Base-by-base conservation (phyloP, 1,140 invertebrate species). In the Antheraea pernyi region DNA sequence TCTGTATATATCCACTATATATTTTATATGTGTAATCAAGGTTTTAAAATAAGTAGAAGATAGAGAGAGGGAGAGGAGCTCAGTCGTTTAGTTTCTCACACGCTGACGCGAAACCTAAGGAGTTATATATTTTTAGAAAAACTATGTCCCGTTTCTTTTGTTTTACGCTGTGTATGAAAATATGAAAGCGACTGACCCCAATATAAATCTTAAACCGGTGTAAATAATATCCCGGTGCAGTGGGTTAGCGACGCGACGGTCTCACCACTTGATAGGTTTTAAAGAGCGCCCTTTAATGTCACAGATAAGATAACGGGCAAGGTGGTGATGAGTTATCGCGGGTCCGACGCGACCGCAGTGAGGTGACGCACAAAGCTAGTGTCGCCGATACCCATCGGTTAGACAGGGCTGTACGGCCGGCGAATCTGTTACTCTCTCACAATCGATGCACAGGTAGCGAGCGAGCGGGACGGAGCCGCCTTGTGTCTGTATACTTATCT, bases 271-370 rank as follows among this genome's bases (percentile, higher is more conserved):
- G 39, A 42, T 42, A 42, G 8, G 18, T 19, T 42, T 64, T 70
- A 67, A 69, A 65, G 73, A 71, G 70, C 67, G 30, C 62, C 22
- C 67, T 73, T 75, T 71, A 69, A 73, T 75, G 76, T 75, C 53
- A 46, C 58, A 66, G 76, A 75, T 77, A 77, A 77, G 73, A 74
- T 72, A 74, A 68, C 16, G 37, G 48, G 11, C 67, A 30, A 64
- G 69, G 64, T 66, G 69, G 39, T 59, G 64, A 22, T 64, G 61
- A 36, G 70, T 46, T 48, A 18, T 11, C 63, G 19, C 59, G 67
- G 39, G 39, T 30, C 22, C 64, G 63, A 53, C 48, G 19, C 16
- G 22, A 30, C 22, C 4, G 22, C 22, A 63, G 30, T 37, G 67
- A 60, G 11, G 60, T 9, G 67, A 37, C n/a, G 10, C 19, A 30